Conservation (phyloP, 2,797 vertebrate species). For the Ara ararauna region DNA sequence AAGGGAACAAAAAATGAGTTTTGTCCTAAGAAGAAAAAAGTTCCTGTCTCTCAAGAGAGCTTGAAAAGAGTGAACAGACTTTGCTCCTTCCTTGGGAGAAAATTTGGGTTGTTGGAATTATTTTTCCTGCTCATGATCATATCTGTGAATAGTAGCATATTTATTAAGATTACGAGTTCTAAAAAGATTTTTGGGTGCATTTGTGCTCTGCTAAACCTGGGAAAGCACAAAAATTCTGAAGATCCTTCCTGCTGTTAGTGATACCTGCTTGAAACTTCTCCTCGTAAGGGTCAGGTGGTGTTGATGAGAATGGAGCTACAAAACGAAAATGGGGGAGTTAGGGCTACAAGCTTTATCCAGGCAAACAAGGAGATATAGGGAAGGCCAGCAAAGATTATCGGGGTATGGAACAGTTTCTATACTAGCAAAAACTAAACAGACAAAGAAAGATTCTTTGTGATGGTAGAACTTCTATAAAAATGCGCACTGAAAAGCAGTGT, state of each 20-base stretch:
- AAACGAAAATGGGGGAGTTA: background rate
- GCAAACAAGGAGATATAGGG: background rate
- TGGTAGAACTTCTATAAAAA: background rate
- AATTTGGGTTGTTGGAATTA: background rate
- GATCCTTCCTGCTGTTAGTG: background rate
- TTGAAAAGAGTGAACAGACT: background rate
- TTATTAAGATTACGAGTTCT: background rate
- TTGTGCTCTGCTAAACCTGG: background rate
- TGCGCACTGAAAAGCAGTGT: background rate
- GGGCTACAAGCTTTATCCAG: background rate
- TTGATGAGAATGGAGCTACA: background rate
- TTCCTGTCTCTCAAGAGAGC: background rate
- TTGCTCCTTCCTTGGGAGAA: background rate
- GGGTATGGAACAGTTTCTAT: background rate
- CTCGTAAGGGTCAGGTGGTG: background rate
- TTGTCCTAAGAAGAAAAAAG: background rate
- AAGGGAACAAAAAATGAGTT: background rate
- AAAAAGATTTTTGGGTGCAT: background rate
- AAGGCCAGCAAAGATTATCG: background rate
- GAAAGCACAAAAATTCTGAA: background rate
- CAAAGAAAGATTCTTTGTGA: background rate
- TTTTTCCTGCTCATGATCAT: background rate
- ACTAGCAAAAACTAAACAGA: background rate
- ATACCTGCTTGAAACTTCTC: background rate
- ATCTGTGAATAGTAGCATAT: background rate